A percentile compares a stretch with the other conserved stretches of the same genome.
These are phyloP conservation scores for Ochotona curzoniae DNA, from an alignment of 2,113 vertebrate species.

Conservation along the genomic window DNA sequence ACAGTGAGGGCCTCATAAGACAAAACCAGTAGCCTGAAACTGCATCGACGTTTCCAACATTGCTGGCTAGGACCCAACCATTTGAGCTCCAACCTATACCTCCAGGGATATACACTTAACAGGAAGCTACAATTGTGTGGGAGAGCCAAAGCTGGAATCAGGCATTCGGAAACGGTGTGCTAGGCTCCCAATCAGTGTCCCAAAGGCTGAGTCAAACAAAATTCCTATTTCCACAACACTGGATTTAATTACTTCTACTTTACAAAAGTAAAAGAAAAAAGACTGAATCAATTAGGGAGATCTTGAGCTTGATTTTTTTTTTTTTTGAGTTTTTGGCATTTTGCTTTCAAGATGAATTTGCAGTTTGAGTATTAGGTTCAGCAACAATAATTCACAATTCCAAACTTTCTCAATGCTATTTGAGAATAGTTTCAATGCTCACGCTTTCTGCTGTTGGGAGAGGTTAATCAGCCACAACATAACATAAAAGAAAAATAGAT, in stretches of 20 bases:
- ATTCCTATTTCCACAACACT: neutral
- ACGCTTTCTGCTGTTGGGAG: neutral
- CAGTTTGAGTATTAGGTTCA: neutral
- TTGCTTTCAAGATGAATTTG: neutral
- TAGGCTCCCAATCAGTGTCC: too few species aligned
- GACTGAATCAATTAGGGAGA: neutral
- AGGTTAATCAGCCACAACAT: neutral
- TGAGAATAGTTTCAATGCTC: neutral
- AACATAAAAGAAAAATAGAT: conserved; percentile 1
- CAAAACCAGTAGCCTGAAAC: too few species aligned
- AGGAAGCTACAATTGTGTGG: too few species aligned
- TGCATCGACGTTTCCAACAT: too few species aligned
- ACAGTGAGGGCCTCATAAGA: too few species aligned
- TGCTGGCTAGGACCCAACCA: too few species aligned
- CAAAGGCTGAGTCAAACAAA: too few species aligned
- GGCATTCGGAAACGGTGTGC: too few species aligned
- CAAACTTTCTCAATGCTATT: neutral
- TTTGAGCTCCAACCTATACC: too few species aligned
- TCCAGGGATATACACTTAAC: too few species aligned
- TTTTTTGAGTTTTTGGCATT: neutral
- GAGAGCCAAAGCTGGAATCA: too few species aligned
- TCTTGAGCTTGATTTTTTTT: neutral
- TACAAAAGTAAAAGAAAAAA: neutral
- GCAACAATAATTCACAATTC: neutral
- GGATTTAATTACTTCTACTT: neutral